Evolutionary conservation across 2,113 vertebrate species (phyloP).

Genomic region (Corythaeola cristata): DNA sequence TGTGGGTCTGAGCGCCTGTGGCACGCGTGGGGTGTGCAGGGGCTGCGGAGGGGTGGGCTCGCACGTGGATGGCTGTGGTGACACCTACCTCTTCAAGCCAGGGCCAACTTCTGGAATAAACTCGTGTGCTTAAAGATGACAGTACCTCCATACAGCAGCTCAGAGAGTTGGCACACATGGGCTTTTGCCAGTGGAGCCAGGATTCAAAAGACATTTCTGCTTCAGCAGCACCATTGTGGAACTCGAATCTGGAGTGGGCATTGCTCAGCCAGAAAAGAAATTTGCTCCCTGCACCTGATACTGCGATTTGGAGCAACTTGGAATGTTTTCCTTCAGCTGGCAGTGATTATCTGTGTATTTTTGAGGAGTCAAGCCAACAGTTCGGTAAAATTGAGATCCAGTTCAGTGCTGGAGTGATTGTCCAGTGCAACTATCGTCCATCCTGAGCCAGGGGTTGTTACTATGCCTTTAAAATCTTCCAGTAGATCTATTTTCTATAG

Average conservation of each 20-base stretch:
- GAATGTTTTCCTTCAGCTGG: background rate
- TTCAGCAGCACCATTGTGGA: rapidly evolving
- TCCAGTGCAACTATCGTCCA: background rate
- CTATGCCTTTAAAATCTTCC: background rate
- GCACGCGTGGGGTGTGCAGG: background rate
- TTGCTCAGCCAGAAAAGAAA: background rate
- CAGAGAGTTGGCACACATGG: rapidly evolving
- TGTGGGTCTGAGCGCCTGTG: rapidly evolving
- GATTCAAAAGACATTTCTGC: background rate
- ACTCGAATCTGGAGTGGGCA: background rate
- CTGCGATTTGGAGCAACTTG: background rate
- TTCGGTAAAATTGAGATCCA: background rate
- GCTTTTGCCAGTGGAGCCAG: background rate
- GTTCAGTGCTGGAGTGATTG: background rate
- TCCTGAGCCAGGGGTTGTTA: background rate
- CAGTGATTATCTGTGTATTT: background rate
- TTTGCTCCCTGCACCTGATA: background rate
- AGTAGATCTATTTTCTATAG: background rate
- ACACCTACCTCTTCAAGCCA: too few relatives aligned
- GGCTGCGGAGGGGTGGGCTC: background rate
- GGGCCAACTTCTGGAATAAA: background rate
- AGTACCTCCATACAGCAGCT: background rate
- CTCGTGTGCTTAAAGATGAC: background rate
- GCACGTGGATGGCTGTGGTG: rapidly evolving
- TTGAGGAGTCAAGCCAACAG: background rate